Percentiles rank a stretch among this genome's conserved stretches.
These are phyloP conservation scores for Sebastes variabilis DNA, from an alignment of 2,797 vertebrate genomes.

Conservation along the genomic window DNA sequence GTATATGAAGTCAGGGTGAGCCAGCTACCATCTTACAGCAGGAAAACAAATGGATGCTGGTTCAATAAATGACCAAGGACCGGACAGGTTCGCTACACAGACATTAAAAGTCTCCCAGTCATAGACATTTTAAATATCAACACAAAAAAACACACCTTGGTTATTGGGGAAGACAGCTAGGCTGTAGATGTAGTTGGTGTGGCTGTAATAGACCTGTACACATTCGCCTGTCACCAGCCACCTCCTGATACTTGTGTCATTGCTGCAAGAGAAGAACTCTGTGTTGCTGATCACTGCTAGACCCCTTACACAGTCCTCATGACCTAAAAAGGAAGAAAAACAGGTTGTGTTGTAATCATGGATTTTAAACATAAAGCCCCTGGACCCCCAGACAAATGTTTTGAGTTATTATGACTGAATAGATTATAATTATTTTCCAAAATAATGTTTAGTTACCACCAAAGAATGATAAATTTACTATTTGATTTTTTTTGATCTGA, in stretches of 20 bases:
- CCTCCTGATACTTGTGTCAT: conserved; percentile 92
- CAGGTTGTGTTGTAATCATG: neutral
- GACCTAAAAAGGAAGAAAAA: conserved; percentile 79
- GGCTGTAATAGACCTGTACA: conserved; percentile 91
- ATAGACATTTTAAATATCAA: neutral
- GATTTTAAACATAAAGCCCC: neutral
- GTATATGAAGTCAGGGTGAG: neutral
- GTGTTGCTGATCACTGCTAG: conserved; percentile 90
- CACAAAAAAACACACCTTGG: conserved; percentile 84
- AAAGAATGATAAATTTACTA: neutral
- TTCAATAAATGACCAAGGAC: neutral
- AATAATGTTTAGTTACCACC: neutral
- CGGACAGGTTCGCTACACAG: neutral
- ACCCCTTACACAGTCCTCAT: conserved; percentile 96
- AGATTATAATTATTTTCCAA: neutral
- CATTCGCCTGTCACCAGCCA: conserved; percentile 95
- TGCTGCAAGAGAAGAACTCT: conserved; percentile 98
- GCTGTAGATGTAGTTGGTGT: conserved; percentile 98
- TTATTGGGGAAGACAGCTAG: conserved; percentile 91
- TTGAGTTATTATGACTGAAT: neutral
- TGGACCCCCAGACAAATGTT: neutral
- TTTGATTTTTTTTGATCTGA: neutral
- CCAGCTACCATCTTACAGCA: neutral
- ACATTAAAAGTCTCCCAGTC: neutral
- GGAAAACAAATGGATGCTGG: neutral